phyloP scores from a whole-genome alignment of 2,113 vertebrate species.

The Hippocampus mohnikei region DNA sequence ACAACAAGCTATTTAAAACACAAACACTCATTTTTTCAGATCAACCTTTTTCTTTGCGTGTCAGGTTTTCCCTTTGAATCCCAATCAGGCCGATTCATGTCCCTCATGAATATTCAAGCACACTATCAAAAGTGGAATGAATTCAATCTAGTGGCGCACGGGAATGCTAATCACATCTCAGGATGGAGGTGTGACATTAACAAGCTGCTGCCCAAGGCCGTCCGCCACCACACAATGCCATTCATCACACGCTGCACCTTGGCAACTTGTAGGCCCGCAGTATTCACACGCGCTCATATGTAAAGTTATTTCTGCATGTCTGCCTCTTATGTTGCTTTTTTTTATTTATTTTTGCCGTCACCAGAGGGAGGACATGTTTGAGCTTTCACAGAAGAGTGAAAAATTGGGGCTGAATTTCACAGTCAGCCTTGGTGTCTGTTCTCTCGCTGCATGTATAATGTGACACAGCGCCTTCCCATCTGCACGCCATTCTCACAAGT shows the following conservation, averaged over 20 bases:
- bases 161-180: not conserved
- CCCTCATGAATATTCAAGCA: not conserved
- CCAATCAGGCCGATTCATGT: not conserved
- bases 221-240: not conserved
- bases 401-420: not conserved
- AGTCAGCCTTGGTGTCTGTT: conserved; percentile 1
- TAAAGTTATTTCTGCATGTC: not conserved
- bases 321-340: not conserved
- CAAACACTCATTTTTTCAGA: not conserved
- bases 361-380: not conserved
- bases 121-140: not conserved
- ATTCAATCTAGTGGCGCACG: not conserved
- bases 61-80: not conserved
- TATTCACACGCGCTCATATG: not conserved
- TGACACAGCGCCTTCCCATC: not conserved
- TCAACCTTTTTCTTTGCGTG: not conserved
- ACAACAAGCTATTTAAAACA: not conserved
- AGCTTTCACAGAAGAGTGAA: not conserved
- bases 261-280: not conserved
- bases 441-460: not conserved
- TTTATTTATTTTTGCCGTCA: not conserved
- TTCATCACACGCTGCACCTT: not conserved
- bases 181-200: conserved; percentile 2
- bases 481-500: not conserved
- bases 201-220: not conserved